Conservation (phyloP, 2,113 vertebrate species). For the Rhagologus leucostigma region DNA sequence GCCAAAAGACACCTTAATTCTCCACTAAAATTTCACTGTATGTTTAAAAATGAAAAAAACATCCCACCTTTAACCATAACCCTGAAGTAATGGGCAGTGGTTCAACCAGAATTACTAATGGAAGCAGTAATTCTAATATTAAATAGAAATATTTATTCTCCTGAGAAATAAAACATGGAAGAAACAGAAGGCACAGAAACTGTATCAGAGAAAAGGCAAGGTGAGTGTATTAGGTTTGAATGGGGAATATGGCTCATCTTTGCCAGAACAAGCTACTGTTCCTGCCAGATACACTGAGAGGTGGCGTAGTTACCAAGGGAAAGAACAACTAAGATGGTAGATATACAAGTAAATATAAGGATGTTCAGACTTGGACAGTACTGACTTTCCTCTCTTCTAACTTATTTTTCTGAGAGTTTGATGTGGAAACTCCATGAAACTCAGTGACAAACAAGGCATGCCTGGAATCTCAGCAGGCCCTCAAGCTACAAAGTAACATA, state of each 20-base stretch:
- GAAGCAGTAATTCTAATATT: neutral
- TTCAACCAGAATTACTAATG: neutral
- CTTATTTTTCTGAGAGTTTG: neutral
- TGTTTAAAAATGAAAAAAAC: neutral
- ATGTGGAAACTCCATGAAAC: neutral
- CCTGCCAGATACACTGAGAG: neutral
- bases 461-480: neutral
- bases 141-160: neutral
- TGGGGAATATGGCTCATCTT: neutral
- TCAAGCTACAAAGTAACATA: neutral
- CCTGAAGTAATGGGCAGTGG: neutral
- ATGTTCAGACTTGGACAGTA: neutral
- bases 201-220: neutral
- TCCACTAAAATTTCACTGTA: neutral
- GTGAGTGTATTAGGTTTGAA: neutral
- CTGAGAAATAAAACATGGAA: neutral
- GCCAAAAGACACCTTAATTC: neutral
- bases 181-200: neutral
- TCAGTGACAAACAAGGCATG: neutral
- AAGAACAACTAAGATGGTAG: neutral
- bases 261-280: neutral
- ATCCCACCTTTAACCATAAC: neutral
- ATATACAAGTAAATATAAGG: neutral
- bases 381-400: neutral
- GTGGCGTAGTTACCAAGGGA: neutral